A percentile compares a stretch with the other conserved stretches of the same genome.
These are phyloP conservation scores for Aythya baeri DNA, from an alignment of 2,113 vertebrate genomes.

Conservation along the genomic window DNA sequence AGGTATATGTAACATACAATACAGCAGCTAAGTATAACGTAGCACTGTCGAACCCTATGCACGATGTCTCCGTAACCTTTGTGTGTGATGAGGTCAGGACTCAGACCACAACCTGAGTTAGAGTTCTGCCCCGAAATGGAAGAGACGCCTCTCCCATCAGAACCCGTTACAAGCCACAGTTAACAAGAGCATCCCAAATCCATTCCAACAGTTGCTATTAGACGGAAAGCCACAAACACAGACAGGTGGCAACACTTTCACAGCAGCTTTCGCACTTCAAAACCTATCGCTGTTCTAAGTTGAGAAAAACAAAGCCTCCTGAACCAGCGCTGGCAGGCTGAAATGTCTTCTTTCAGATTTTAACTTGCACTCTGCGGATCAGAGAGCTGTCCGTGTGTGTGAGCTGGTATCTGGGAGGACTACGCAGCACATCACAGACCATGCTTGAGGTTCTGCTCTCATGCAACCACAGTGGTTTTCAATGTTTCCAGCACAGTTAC, in stretches of 20 bases:
- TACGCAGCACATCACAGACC: neutral
- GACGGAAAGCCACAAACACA: neutral
- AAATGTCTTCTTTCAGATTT: neutral
- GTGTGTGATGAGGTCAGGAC: neutral
- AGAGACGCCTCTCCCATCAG: neutral
- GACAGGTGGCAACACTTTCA: accelerated
- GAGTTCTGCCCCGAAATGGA: neutral
- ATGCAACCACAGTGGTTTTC: neutral
- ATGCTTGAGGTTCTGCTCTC: neutral
- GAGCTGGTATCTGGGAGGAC: neutral
- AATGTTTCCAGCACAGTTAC: neutral
- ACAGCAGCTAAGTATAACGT: neutral
- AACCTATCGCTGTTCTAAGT: neutral
- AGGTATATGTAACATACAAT: neutral
- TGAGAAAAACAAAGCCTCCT: neutral
- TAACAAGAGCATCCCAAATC: neutral
- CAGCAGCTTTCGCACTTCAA: neutral
- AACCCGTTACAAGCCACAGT: neutral
- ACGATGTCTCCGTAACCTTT: neutral
- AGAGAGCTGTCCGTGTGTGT: neutral
- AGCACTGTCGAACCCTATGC: neutral
- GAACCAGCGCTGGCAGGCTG: neutral
- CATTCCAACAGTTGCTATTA: neutral
- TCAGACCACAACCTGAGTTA: neutral
- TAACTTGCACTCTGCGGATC: accelerated